Evolutionary conservation across 2,113 vertebrate species (phyloP).

Genomic region (Rhegmatorhina hoffmannsi): DNA sequence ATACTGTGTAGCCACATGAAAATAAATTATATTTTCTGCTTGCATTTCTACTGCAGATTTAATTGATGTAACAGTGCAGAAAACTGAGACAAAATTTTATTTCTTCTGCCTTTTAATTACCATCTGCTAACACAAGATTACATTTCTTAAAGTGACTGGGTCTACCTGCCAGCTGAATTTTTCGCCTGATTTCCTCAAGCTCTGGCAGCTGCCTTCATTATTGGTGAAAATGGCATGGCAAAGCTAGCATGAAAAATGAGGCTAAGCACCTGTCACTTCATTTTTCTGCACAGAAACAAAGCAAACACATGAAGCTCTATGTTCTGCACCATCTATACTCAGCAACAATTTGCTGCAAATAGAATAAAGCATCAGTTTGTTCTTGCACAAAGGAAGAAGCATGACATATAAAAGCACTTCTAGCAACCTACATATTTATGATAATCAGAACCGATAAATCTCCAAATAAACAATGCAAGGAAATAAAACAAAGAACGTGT

Average conservation of each 20-base stretch:
- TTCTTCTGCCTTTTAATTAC: constrained; percentile 76
- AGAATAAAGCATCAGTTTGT: constrained; percentile 7
- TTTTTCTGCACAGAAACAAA: constrained; percentile 67
- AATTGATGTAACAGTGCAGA: constrained; percentile 70
- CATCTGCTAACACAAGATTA: constrained; percentile 73
- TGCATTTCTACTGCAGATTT: constrained; percentile 63
- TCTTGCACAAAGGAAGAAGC: background rate
- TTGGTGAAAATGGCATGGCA: constrained; percentile 65
- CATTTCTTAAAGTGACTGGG: constrained; percentile 68
- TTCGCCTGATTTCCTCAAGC: constrained; percentile 65
- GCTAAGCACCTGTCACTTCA: constrained; percentile 70
- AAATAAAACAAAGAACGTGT: background rate
- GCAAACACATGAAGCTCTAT: constrained; percentile 34
- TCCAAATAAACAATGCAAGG: background rate
- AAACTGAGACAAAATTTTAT: constrained; percentile 71
- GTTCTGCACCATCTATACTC: constrained; percentile 30
- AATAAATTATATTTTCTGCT: constrained; percentile 48
- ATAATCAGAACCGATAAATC: constrained; percentile 26
- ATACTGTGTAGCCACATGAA: constrained; percentile 38
- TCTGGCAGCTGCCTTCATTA: constrained; percentile 71
- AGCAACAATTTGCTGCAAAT: constrained; percentile 33
- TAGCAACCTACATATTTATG: constrained; percentile 15
- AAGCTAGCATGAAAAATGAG: constrained; percentile 70
- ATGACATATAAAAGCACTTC: constrained; percentile 3
- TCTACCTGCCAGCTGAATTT: constrained; percentile 74